These are phyloP conservation scores for Oscheius sp. DNA, from an alignment of 2,888 invertebrate genomes.

Conservation along the genomic window DNA sequence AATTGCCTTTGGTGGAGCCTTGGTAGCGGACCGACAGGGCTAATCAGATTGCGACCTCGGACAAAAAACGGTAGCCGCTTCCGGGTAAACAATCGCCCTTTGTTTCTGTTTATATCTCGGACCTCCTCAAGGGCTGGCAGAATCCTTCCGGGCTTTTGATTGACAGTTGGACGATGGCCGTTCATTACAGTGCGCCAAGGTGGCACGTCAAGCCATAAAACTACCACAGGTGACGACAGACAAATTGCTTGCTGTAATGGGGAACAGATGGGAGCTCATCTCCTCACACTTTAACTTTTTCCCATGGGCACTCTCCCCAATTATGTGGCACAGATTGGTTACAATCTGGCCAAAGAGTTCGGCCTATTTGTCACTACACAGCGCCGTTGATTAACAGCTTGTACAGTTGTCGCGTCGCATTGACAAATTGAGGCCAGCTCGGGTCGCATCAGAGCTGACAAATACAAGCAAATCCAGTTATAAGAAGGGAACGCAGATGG, in stretches of 20 bases:
- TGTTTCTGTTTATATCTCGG: neutral
- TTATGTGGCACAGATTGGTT: conserved; percentile 25
- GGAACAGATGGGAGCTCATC: neutral
- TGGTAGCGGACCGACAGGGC: neutral
- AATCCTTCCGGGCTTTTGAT: conserved; percentile 6
- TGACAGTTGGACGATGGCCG: conserved; percentile 23
- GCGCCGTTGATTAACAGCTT: conserved; percentile 26
- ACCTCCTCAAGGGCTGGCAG: neutral
- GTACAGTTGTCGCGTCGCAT: conserved; percentile 28
- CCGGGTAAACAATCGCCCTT: conserved; percentile 17
- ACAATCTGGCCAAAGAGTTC: conserved; percentile 14
- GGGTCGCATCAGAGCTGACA: conserved; percentile 15
- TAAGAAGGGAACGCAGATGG: neutral
- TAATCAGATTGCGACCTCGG: conserved; percentile 9
- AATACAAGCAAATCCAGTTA: conserved; percentile 24
- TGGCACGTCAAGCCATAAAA: conserved; percentile 27
- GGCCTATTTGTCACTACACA: conserved; percentile 22
- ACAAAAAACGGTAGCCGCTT: conserved; percentile 25
- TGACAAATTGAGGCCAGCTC: conserved; percentile 28
- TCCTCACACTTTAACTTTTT: neutral
- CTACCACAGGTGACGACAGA: conserved; percentile 29
- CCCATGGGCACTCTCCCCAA: conserved; percentile 7
- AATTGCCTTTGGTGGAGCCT: conserved; percentile 26
- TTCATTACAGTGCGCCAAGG: conserved; percentile 34
- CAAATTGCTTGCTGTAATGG: conserved; percentile 24